Conservation (phyloP, 1,140 invertebrate species). For the Drusus annulatus region DNA sequence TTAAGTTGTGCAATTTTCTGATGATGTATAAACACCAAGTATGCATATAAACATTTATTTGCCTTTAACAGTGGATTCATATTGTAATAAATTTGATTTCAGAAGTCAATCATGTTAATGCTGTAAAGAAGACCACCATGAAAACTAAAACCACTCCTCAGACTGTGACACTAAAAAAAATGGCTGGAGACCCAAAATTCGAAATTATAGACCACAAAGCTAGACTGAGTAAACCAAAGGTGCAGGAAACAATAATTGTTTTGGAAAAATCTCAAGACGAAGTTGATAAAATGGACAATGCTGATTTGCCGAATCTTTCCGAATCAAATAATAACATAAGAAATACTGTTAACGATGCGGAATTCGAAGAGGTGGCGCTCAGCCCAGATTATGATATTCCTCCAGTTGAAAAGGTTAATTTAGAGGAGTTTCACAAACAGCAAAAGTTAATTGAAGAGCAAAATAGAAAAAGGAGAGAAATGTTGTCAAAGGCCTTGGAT, state of each 20-base stretch:
- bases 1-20: too few relatives aligned
- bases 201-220: slow-evolving; percentile 50
- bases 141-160: slow-evolving; percentile 44
- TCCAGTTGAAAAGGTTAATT: slow-evolving; percentile 63
- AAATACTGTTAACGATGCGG: slow-evolving; percentile 44
- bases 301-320: slow-evolving; percentile 1
- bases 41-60: not conserved
- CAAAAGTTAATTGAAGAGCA: slow-evolving; percentile 85
- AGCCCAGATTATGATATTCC: slow-evolving; percentile 65
- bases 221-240: slow-evolving; percentile 33
- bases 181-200: slow-evolving; percentile 44
- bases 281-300: not conserved
- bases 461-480: slow-evolving; percentile 81
- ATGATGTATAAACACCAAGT: too few relatives aligned
- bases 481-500: slow-evolving; percentile 80
- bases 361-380: slow-evolving; percentile 53
- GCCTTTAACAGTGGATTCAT: not conserved
- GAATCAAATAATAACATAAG: slow-evolving; percentile 53
- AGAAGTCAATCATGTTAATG: slow-evolving; percentile 26
- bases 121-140: slow-evolving; percentile 33
- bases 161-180: slow-evolving; percentile 43
- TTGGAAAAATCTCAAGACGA: slow-evolving; percentile 5
- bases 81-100: not conserved
- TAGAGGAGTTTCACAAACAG: slow-evolving; percentile 79
- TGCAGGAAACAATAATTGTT: not conserved